Base-by-base conservation (phyloP, 2,113 vertebrate genomes). In the Alectura lathami region DNA sequence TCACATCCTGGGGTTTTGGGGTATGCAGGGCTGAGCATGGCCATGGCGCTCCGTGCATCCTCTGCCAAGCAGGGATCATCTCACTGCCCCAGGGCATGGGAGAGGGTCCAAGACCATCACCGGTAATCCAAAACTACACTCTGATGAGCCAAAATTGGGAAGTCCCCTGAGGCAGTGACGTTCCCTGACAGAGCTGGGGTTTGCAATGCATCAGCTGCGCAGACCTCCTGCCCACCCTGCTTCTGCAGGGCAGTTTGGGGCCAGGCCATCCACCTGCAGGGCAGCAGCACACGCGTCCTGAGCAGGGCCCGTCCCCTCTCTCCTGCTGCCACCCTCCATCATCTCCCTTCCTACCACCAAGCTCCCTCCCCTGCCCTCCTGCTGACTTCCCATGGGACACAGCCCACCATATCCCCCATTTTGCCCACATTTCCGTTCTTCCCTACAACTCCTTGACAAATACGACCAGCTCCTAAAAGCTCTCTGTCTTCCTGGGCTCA, bases 241-340 rank as follows among this genome's bases (percentile, higher is more conserved):
- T 56, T 66, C 32, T 32, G 14, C 53, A 23, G 45, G 47, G 53
- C 4, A 20, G 20, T 74, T 63, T 50, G 53, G 60, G 24, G 56
- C 40, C 29, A 36, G 38, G 50, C 6, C 36, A 13, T 27, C 13
- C 43, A 1, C n/a, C 8, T 36, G 0, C 4, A 40, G 72, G 42
- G 9, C 42, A 56, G 27, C 30, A 64, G 13, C 27, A 11, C 14
- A 6, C 42, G 0, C 2, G 13, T 47, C 18, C 74, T 68, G 21
- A n/a, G 11, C 0, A 1, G 4, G 40, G 20, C 11, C 59, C 1
- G 0, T 74, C 20, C 72, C 21, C 23, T 38, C 38, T 47, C 60
- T 68, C 47, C 10, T 0, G 0, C 24, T 14, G 4, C 5, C 43
- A 21, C 6, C 48, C 18, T 18, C 9, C 9, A 26, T 20, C 51